Conservation (phyloP, 1,140 invertebrate genomes). For the Drosophila pallidifrons region DNA sequence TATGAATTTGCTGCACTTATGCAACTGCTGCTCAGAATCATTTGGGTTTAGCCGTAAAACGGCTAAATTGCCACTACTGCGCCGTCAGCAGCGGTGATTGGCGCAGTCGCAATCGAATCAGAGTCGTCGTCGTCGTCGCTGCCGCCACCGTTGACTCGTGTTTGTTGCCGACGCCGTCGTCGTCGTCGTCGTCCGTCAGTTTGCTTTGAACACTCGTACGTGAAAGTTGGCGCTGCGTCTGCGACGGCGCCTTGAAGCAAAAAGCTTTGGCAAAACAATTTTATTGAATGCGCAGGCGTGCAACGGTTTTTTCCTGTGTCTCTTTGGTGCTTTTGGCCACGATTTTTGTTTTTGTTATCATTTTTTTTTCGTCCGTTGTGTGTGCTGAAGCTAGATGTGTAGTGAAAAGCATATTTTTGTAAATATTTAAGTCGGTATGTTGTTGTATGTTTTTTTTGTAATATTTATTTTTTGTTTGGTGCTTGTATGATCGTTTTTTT, state of each 20-base stretch:
- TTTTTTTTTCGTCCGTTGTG: constrained; percentile 14
- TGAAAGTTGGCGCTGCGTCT: constrained; percentile 59
- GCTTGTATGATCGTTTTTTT: background rate
- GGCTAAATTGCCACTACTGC: constrained; percentile 27
- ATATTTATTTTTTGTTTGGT: constrained; percentile 14
- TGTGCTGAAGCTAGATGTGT: constrained; percentile 24
- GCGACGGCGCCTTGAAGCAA: constrained; percentile 31
- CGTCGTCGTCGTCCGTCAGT: constrained; percentile 45
- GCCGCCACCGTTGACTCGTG: constrained; percentile 16
- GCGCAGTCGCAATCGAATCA: constrained; percentile 46
- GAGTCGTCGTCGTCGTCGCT: constrained; percentile 24
- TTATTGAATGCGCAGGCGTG: constrained; percentile 71
- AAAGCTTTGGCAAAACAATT: constrained; percentile 37
- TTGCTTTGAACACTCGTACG: constrained; percentile 70
- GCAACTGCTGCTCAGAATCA: too few species aligned
- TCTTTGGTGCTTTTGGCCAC: constrained; percentile 11
- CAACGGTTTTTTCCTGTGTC: constrained; percentile 59
- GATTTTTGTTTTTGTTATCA: constrained; percentile 41
- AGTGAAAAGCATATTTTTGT: constrained; percentile 58
- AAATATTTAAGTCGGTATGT: constrained; percentile 41
- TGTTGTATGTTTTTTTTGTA: constrained; percentile 22
- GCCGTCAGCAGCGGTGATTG: constrained; percentile 47
- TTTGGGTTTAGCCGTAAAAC: constrained; percentile 18
- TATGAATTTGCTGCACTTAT: too few species aligned
- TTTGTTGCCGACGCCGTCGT: constrained; percentile 11